A percentile compares a stretch with the other conserved stretches of the same genome.
Evolutionary conservation across 2,888 invertebrate species (phyloP).

Genomic region (Plebejus anna): DNA sequence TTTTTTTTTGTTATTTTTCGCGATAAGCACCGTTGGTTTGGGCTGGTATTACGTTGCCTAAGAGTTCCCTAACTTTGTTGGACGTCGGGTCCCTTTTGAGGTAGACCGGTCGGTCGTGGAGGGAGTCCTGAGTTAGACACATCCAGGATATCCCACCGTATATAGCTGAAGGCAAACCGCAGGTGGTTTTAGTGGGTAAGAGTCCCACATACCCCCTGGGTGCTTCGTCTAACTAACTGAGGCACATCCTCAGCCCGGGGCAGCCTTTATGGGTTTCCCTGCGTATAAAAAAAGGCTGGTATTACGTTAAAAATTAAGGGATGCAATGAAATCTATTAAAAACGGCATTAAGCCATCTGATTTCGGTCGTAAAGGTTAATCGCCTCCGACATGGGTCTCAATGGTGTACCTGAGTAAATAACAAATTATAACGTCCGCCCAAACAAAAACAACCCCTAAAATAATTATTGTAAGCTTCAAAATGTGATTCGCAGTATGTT

Average conservation of each 20-base stretch:
- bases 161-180: no score
- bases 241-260: no score
- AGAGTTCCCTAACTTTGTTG: no score
- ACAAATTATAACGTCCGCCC: constrained; percentile 32
- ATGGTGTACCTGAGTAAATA: constrained; percentile 37
- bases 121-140: no score
- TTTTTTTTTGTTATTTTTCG: no score
- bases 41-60: not conserved
- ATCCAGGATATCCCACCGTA: no score
- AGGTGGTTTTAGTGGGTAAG: no score
- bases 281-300: not conserved
- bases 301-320: not conserved
- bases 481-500: not conserved
- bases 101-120: no score
- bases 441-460: constrained; percentile 31
- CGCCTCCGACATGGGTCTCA: constrained; percentile 37
- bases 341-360: constrained; percentile 26
- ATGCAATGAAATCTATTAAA: not conserved
- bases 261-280: no score
- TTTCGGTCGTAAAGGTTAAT: constrained; percentile 36
- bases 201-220: no score
- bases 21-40: not conserved
- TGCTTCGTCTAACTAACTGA: no score
- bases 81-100: no score
- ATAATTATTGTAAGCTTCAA: not conserved